Percentiles rank a stretch among this genome's conserved stretches.
These are phyloP conservation scores for Hippolais icterina DNA, from an alignment of 2,113 vertebrate genomes.

Conservation along the genomic window DNA sequence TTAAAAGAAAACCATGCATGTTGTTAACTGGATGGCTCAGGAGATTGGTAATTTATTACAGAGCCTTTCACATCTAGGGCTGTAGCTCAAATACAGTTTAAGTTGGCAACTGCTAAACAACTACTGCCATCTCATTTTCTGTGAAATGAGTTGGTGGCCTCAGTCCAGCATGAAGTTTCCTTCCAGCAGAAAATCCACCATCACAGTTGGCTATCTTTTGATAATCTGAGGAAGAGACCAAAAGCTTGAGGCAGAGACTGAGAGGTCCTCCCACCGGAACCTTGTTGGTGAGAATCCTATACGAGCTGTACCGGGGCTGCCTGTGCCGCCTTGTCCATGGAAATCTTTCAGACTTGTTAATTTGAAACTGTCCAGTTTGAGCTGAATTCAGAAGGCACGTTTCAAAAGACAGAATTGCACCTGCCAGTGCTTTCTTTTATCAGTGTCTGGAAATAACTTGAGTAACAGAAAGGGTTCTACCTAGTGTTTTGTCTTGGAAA, in stretches of 20 bases:
- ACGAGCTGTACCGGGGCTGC: not conserved
- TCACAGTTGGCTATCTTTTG: not conserved
- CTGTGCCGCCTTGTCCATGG: not conserved
- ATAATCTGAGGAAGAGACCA: not conserved
- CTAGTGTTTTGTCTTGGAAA: not conserved
- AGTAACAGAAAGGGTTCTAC: not conserved
- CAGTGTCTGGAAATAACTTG: not conserved
- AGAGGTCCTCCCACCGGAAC: not conserved
- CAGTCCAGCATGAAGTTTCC: conserved; percentile 13
- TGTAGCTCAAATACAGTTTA: not conserved
- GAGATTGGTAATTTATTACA: conserved; percentile 56
- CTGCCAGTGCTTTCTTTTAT: not conserved
- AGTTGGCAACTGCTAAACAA: not conserved
- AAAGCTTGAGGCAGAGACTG: not conserved
- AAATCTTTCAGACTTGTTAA: not conserved
- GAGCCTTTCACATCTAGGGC: conserved; percentile 56
- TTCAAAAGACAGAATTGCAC: not conserved
- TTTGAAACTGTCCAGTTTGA: not conserved
- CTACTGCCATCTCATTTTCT: not conserved
- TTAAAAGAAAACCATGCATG: not conserved
- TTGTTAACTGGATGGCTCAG: conserved; percentile 63
- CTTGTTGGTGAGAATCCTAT: not conserved
- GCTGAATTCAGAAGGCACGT: not conserved
- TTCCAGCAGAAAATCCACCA: conserved; percentile 18
- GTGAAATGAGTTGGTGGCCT: conserved; percentile 43